phyloP scores from a whole-genome alignment of 2,888 invertebrate genomes.

The Cephus spinipes region DNA sequence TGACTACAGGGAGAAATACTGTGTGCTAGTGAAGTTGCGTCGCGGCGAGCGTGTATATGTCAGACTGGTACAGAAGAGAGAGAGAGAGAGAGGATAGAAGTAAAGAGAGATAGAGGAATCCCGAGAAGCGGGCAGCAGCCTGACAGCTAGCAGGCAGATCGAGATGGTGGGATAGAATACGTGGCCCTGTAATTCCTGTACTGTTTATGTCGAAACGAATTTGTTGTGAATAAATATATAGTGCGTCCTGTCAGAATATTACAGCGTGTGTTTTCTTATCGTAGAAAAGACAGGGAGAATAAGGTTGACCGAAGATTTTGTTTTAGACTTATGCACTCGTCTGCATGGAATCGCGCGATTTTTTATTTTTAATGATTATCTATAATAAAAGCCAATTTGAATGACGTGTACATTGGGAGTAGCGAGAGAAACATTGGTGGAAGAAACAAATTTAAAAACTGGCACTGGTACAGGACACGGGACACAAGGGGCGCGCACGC shows the following conservation, averaged over 20 bases:
- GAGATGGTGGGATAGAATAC: not conserved
- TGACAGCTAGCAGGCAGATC: not conserved
- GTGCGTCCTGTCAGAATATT: not conserved
- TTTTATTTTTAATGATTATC: not conserved
- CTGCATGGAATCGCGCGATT: too few relatives aligned
- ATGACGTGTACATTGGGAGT: not conserved
- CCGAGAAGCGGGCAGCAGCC: not conserved
- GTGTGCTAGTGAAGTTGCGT: not conserved
- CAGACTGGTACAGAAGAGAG: not conserved
- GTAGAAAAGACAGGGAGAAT: not conserved
- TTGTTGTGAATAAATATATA: not conserved
- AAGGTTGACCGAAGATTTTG: not conserved
- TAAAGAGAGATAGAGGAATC: not conserved
- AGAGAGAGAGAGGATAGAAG: not conserved
- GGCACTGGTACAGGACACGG: not conserved
- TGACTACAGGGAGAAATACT: not conserved
- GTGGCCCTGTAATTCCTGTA: not conserved
- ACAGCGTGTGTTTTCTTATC: not conserved
- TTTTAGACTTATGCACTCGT: not conserved
- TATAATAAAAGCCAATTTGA: not conserved
- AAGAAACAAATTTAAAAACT: not conserved
- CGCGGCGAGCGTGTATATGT: not conserved
- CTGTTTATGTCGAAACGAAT: not conserved
- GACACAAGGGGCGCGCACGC: constrained; percentile 1
- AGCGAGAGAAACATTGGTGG: not conserved